Percentiles rank a stretch among this genome's conserved stretches.
Conservation (phyloP, 1,140 invertebrate genomes). For the Muscidifurax raptorellus region DNA sequence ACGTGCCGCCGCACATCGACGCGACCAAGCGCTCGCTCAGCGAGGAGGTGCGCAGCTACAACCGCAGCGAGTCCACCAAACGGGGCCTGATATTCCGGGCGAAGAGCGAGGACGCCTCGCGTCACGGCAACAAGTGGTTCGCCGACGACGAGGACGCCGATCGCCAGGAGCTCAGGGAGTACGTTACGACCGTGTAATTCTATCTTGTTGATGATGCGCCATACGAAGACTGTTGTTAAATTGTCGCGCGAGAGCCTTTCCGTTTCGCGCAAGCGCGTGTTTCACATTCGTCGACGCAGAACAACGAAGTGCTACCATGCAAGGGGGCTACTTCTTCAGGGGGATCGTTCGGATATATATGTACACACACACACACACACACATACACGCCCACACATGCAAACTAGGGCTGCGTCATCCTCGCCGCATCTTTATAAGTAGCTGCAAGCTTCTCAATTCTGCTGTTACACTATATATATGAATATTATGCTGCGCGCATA, state of each 20-base stretch:
- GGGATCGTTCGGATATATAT: not conserved
- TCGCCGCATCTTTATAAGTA: no score
- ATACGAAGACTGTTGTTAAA: no score
- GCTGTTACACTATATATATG: no score
- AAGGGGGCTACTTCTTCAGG: not conserved
- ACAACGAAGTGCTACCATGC: not conserved
- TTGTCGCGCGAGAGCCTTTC: no score
- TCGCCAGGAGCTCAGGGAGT: constrained; percentile 66
- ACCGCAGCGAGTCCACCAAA: constrained; percentile 55
- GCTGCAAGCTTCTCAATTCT: no score
- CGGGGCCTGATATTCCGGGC: constrained; percentile 61
- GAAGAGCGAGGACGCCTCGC: constrained; percentile 69
- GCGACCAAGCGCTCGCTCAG: constrained; percentile 69
- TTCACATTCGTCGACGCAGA: constrained; percentile 14
- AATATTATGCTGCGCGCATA: no score
- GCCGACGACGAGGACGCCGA: constrained; percentile 47
- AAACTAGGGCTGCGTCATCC: not conserved
- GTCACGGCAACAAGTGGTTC: constrained; percentile 65
- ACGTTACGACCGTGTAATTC: constrained; percentile 68
- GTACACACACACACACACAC: not conserved
- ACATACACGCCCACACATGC: no score
- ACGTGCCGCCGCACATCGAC: constrained; percentile 64
- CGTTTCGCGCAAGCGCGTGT: no score
- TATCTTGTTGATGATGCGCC: no score
- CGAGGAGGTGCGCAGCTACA: constrained; percentile 68